A percentile compares a stretch with the other conserved stretches of the same genome.
phyloP scores from a whole-genome alignment of 92 coral and sea anemone species.

The Porites lobata region DNA sequence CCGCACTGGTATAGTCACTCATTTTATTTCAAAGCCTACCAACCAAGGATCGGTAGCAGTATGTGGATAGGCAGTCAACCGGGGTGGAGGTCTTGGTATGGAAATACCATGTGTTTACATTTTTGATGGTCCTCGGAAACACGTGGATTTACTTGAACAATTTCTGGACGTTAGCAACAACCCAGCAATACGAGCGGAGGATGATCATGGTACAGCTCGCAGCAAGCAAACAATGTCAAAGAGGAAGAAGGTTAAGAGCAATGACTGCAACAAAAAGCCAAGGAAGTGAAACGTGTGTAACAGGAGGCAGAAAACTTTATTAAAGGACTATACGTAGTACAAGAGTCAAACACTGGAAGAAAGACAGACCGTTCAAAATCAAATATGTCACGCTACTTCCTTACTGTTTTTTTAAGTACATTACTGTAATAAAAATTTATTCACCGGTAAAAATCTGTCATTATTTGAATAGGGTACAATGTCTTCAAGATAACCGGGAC shows the following conservation, averaged over 20 bases:
- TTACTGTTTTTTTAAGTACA: neutral
- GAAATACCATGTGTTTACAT: constrained; percentile 56
- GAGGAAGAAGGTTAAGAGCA: constrained; percentile 42
- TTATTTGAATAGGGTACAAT: too few relatives aligned
- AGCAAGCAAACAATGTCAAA: constrained; percentile 50
- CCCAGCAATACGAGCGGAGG: constrained; percentile 59
- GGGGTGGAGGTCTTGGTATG: constrained; percentile 66
- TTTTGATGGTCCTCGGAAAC: constrained; percentile 50
- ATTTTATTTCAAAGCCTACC: constrained; percentile 36
- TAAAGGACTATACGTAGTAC: constrained; percentile 10
- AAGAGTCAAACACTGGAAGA: constrained; percentile 15
- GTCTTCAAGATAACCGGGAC: too few relatives aligned
- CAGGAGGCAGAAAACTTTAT: constrained; percentile 30
- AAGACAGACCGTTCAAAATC: constrained; percentile 1
- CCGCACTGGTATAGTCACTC: constrained; percentile 11
- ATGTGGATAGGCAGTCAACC: constrained; percentile 50
- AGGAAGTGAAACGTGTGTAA: constrained; percentile 35
- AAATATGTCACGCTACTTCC: constrained; percentile 1
- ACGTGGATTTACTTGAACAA: constrained; percentile 51
- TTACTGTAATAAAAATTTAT: neutral
- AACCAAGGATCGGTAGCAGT: constrained; percentile 56
- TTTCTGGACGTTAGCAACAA: constrained; percentile 54
- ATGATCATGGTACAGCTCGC: constrained; percentile 31
- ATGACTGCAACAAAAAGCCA: constrained; percentile 41
- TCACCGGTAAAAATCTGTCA: too few relatives aligned